Percentiles rank a stretch among this genome's conserved stretches.
Conservation (phyloP, 2,888 invertebrate genomes). For the Tipula helvola region DNA sequence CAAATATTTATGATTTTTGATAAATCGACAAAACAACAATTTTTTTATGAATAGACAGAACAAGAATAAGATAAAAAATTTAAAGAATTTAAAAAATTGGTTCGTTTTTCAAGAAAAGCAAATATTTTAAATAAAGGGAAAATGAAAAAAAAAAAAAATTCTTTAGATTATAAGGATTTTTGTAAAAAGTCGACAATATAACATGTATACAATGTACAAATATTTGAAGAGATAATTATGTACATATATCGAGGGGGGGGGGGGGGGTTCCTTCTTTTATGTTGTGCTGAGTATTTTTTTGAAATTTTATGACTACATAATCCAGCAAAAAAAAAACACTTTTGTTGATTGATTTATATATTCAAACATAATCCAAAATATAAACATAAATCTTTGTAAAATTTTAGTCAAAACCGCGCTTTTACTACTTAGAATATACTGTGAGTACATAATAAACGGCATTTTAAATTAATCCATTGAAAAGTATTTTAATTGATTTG, state of each 20-base stretch:
- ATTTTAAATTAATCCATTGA: not conserved
- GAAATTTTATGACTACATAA: too few relatives aligned
- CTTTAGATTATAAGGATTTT: not conserved
- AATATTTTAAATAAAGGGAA: not conserved
- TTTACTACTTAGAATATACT: too few relatives aligned
- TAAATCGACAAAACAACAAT: too few relatives aligned
- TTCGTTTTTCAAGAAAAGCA: not conserved
- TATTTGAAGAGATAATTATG: too few relatives aligned
- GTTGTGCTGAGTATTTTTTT: too few relatives aligned
- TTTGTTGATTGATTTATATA: too few relatives aligned
- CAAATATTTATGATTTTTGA: too few relatives aligned
- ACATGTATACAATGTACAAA: too few relatives aligned
- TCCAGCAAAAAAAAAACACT: too few relatives aligned
- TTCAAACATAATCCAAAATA: too few relatives aligned
- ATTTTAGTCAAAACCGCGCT: not conserved
- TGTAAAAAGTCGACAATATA: not conserved
- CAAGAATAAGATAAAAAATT: not conserved
- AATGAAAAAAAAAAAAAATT: not conserved
- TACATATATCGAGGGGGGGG: too few relatives aligned
- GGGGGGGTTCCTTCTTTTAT: too few relatives aligned
- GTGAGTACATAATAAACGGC: not conserved
- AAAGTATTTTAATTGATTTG: not conserved
- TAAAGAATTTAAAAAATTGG: not conserved
- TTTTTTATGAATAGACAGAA: not conserved
- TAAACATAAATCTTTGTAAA: not conserved